phyloP scores from a whole-genome alignment of 1,140 invertebrate species.

The Pseudoatta argentina region DNA sequence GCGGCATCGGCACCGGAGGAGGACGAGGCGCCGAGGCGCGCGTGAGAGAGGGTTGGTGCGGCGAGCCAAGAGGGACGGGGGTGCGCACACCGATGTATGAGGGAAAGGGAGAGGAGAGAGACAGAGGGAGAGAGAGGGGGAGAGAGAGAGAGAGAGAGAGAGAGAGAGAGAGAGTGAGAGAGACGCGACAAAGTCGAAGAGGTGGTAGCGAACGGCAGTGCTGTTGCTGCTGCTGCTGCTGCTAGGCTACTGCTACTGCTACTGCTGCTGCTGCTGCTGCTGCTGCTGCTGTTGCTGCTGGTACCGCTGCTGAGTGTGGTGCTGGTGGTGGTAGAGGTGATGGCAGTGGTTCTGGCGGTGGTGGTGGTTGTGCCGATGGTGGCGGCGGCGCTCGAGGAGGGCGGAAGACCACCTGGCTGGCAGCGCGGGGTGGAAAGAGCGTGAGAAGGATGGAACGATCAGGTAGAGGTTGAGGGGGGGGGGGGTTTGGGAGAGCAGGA shows the following conservation, averaged over 20 bases:
- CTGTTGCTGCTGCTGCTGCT: conserved; percentile 46
- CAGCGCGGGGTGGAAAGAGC: conserved; percentile 40
- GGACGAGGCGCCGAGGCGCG: conserved; percentile 33
- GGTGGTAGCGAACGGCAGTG: conserved; percentile 56
- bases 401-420: conserved; percentile 35
- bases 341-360: conserved; percentile 40
- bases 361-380: conserved; percentile 40
- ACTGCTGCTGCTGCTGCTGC: conserved; percentile 1
- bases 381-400: conserved; percentile 36
- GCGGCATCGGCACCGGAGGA: conserved; percentile 69
- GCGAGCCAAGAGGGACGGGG: neutral
- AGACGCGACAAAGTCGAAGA: conserved; percentile 28
- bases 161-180: conserved; percentile 36
- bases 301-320: conserved; percentile 25
- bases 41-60: conserved; percentile 32
- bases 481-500: conserved; percentile 5
- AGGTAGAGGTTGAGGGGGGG: conserved; percentile 28
- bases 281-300: conserved; percentile 44
- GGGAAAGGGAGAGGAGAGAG: neutral
- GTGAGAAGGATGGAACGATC: conserved; percentile 27
- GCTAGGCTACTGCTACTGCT: conserved; percentile 28
- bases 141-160: conserved; percentile 35
- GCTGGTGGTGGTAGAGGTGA: conserved; percentile 43
- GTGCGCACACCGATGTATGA: neutral
- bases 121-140: conserved; percentile 19